phyloP scores from a whole-genome alignment of 2,113 vertebrate species.

The Anhinga anhinga region DNA sequence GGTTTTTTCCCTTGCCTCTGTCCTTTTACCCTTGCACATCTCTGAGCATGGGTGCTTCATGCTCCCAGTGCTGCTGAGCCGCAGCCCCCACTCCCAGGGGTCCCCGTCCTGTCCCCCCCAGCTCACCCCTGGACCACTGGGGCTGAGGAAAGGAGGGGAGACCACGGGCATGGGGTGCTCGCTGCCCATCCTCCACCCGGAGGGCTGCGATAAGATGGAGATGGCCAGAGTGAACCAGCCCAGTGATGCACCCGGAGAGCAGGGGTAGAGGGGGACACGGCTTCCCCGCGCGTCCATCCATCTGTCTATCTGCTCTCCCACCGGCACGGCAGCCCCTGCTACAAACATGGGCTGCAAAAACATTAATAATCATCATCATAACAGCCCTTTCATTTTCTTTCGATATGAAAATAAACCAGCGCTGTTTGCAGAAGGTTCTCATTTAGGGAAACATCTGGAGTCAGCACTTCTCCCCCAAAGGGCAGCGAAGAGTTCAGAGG shows the following conservation, averaged over 20 bases:
- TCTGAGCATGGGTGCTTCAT: background rate
- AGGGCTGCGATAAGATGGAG: background rate
- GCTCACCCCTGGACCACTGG: background rate
- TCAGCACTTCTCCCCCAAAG: slow-evolving; percentile 18
- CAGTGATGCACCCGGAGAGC: background rate
- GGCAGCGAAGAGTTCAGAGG: background rate
- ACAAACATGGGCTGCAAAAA: background rate
- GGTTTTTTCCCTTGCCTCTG: background rate
- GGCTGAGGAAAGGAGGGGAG: background rate
- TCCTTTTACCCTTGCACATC: background rate
- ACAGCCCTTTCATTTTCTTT: background rate
- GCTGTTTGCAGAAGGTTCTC: slow-evolving; percentile 36
- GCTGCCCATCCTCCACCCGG: background rate
- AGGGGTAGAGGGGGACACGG: background rate
- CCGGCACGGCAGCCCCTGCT: rapidly evolving
- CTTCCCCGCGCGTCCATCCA: background rate
- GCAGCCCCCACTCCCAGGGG: rapidly evolving
- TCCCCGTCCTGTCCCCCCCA: rapidly evolving
- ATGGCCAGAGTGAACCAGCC: background rate
- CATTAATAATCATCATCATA: background rate
- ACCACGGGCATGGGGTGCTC: rapidly evolving
- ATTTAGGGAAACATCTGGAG: slow-evolving; percentile 37
- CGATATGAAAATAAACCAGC: background rate
- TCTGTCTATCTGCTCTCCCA: background rate
- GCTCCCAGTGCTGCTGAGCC: background rate